phyloP scores from a whole-genome alignment of 2,113 vertebrate species.

The Psophia crepitans region DNA sequence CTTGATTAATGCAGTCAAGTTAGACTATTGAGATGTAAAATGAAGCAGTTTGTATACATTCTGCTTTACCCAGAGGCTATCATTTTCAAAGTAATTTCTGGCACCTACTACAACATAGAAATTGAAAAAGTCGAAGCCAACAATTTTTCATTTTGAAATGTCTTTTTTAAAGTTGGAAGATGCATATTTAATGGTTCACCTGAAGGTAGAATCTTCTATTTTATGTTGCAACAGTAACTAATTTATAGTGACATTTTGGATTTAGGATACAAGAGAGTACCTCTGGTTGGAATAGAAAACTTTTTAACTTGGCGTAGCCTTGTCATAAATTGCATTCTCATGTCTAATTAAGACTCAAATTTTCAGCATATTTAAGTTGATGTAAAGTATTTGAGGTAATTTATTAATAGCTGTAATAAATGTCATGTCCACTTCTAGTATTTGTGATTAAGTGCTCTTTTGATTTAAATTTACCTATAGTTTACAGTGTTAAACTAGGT shows the following conservation, averaged over 20 bases:
- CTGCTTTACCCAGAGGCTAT: slow-evolving; percentile 44
- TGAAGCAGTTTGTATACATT: slow-evolving; percentile 56
- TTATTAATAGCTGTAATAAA: neutral
- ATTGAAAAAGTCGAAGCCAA: slow-evolving; percentile 48
- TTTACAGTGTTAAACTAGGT: neutral
- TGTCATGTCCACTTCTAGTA: neutral
- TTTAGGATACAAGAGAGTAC: neutral
- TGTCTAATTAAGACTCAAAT: neutral
- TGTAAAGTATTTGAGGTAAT: neutral
- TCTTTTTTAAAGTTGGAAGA: slow-evolving; percentile 43
- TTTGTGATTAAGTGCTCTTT: neutral
- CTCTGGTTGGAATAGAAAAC: neutral
- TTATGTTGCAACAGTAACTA: slow-evolving; percentile 26
- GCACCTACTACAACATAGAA: slow-evolving; percentile 1
- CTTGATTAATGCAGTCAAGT: slow-evolving; percentile 46
- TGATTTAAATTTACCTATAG: neutral
- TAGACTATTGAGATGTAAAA: slow-evolving; percentile 39
- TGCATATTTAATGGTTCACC: slow-evolving; percentile 46
- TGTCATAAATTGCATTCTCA: neutral
- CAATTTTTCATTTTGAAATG: slow-evolving; percentile 51
- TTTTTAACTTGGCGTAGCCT: neutral
- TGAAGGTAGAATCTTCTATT: slow-evolving; percentile 36
- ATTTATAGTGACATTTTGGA: slow-evolving; percentile 31
- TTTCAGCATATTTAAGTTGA: neutral
- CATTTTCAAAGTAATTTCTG: slow-evolving; percentile 47